phyloP scores from a whole-genome alignment of 2,797 vertebrate species.

The Pampus argenteus region DNA sequence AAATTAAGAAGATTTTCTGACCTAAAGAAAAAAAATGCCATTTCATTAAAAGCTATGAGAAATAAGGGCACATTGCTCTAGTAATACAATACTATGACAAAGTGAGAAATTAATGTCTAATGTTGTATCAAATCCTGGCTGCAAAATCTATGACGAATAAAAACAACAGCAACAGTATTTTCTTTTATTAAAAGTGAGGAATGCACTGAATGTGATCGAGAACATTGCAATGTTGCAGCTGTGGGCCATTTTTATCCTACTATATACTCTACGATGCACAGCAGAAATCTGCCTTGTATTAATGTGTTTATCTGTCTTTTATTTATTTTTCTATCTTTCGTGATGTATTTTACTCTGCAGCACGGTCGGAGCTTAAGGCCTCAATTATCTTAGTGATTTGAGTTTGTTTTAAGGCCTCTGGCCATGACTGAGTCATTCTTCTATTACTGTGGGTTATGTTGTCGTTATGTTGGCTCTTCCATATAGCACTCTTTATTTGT shows the following conservation, averaged over 20 bases:
- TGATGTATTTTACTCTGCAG: constrained; percentile 7
- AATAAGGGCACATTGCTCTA: constrained; percentile 32
- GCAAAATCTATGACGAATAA: constrained; percentile 20
- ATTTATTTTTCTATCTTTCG: constrained; percentile 7
- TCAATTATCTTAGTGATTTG: constrained; percentile 58
- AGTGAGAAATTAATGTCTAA: constrained; percentile 48
- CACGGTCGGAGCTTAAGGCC: constrained; percentile 29
- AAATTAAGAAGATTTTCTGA: constrained; percentile 7
- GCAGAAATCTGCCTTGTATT: constrained; percentile 33
- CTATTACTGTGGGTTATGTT: constrained; percentile 45
- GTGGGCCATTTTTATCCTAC: too few species aligned
- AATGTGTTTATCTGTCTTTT: constrained; percentile 29
- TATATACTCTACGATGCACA: constrained; percentile 9
- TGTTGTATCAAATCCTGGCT: constrained; percentile 28
- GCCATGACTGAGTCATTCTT: constrained; percentile 56
- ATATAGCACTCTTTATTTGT: constrained; percentile 34
- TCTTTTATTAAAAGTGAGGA: constrained; percentile 46
- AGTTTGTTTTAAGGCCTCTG: constrained; percentile 47
- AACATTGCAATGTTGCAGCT: too few species aligned
- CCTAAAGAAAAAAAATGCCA: constrained; percentile 41
- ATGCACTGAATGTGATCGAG: constrained; percentile 21
- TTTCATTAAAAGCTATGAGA: constrained; percentile 52
- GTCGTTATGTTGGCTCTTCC: constrained; percentile 23
- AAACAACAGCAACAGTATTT: constrained; percentile 32
- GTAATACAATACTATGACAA: constrained; percentile 45